Conservation (phyloP, 1,140 invertebrate species). For the Ceratosolen fusciceps region DNA sequence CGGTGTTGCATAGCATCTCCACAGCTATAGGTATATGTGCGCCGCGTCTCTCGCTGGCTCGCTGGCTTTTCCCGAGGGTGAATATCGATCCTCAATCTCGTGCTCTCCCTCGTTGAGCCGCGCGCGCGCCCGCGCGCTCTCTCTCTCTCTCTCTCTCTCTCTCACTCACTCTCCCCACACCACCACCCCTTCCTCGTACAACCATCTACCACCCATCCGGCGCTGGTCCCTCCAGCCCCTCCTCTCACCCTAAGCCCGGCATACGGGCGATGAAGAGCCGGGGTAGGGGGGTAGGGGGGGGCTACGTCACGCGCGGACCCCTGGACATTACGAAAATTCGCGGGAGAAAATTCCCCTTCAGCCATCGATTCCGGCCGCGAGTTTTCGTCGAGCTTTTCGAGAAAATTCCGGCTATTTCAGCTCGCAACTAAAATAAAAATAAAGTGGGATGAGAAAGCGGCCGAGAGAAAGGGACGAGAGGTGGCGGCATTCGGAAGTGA, state of each 20-base stretch:
- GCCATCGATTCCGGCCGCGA: too few species aligned
- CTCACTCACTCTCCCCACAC: too few species aligned
- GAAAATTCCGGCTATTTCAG: too few species aligned
- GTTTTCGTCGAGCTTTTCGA: too few species aligned
- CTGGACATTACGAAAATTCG: constrained; percentile 54
- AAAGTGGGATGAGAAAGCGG: not conserved
- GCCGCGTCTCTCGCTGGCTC: not conserved
- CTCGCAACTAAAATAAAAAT: too few species aligned
- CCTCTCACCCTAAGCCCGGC: too few species aligned
- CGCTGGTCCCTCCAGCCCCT: too few species aligned
- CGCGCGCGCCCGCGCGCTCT: not conserved
- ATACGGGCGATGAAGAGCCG: too few species aligned
- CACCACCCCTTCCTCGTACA: too few species aligned
- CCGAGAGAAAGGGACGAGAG: constrained; percentile 20
- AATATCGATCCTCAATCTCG: constrained; percentile 51
- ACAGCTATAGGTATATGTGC: not conserved
- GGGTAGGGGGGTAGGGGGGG: not conserved
- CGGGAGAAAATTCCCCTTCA: constrained; percentile 34
- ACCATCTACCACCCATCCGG: too few species aligned
- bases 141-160: too few species aligned
- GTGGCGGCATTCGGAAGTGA: not conserved
- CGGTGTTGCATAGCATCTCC: not conserved
- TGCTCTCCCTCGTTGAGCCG: constrained; percentile 34
- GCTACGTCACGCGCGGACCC: not conserved
- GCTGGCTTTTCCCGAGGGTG: constrained; percentile 39